Evolutionary conservation across 2,797 vertebrate species (phyloP).

Genomic region (Tenualosa thibaudeaui): DNA sequence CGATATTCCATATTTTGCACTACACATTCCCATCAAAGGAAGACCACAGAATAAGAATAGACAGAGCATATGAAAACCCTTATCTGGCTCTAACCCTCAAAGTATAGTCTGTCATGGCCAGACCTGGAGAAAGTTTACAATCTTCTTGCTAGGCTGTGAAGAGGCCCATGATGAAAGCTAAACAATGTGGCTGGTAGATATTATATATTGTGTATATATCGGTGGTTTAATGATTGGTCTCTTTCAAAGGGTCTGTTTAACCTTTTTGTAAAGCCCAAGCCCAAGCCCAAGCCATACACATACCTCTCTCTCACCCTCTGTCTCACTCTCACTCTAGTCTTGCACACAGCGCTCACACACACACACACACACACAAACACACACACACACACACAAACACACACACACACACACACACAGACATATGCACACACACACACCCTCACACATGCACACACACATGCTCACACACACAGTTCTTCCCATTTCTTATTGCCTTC

Average conservation of each 20-base stretch:
- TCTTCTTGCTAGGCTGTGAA: neutral
- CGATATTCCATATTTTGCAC: neutral
- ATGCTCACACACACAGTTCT: conserved; percentile 27
- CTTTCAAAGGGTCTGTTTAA: neutral
- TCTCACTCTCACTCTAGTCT: too few relatives aligned
- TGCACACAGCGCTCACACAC: neutral
- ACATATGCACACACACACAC: neutral
- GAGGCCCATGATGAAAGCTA: neutral
- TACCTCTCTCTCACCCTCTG: neutral
- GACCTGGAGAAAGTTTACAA: neutral
- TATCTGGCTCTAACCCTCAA: neutral
- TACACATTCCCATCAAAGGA: neutral
- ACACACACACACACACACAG: conserved; percentile 25
- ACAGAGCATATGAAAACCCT: neutral
- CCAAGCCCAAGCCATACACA: neutral
- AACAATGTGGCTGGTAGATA: neutral
- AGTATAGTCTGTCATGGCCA: neutral
- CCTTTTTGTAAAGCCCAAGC: neutral
- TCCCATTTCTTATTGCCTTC: neutral
- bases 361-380: conserved; percentile 10
- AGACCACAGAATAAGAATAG: neutral
- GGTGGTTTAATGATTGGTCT: neutral
- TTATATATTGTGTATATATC: neutral
- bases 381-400: conserved; percentile 1
- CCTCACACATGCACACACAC: conserved; percentile 30